Percentiles rank a stretch among this genome's conserved stretches.
These are phyloP conservation scores for Lasioglossum villosulum DNA, from an alignment of 2,888 invertebrate species.

Conservation along the genomic window DNA sequence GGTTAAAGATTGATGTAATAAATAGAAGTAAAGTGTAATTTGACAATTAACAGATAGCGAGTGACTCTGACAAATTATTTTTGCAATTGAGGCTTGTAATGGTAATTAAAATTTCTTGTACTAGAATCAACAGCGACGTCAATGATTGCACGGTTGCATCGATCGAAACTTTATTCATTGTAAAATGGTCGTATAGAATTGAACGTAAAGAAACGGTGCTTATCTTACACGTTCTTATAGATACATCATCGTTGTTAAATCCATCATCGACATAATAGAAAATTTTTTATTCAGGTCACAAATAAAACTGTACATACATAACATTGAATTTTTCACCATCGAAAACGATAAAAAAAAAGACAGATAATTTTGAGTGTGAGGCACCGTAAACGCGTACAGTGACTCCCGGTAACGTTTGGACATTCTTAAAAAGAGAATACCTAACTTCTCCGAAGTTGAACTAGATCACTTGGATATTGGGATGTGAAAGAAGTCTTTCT, in stretches of 20 bases:
- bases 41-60: not conserved
- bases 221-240: not conserved
- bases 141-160: not conserved
- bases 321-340: not conserved
- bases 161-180: not conserved
- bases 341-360: not conserved
- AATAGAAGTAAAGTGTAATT: not conserved
- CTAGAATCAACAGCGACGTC: not conserved
- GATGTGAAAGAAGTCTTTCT: not conserved
- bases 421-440: not conserved
- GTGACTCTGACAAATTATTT: not conserved
- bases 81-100: not conserved
- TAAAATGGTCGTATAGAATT: not conserved
- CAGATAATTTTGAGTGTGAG: constrained; percentile 13
- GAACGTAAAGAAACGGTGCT: not conserved
- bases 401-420: not conserved
- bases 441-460: not conserved
- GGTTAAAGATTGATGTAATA: not conserved
- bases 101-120: not conserved
- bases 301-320: not conserved
- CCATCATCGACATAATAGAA: not conserved
- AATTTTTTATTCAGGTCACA: not conserved
- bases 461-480: not conserved
- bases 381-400: not conserved
- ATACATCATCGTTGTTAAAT: not conserved